phyloP scores from a whole-genome alignment of 1,140 invertebrate genomes.

The Pseudomyrmex sp. region DNA sequence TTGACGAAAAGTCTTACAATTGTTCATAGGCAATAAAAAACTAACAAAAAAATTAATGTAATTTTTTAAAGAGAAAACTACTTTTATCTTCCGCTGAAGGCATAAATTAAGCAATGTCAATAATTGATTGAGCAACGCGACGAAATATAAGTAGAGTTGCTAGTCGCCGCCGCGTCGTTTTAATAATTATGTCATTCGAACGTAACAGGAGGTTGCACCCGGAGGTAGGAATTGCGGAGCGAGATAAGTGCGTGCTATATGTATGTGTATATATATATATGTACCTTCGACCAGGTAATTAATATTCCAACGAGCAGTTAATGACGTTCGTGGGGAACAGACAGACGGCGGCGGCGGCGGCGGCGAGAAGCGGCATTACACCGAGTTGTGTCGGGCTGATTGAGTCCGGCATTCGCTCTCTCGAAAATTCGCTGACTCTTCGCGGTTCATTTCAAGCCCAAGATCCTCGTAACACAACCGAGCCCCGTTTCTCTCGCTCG shows the following conservation, averaged over 20 bases:
- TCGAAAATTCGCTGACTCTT: slow-evolving; percentile 77
- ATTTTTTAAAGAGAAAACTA: too few relatives aligned
- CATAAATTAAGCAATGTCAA: background rate
- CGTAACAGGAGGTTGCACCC: slow-evolving; percentile 60
- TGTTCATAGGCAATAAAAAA: too few relatives aligned
- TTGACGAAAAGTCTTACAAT: background rate
- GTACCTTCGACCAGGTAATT: slow-evolving; percentile 58
- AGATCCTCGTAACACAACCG: slow-evolving; percentile 55
- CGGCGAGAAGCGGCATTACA: slow-evolving; percentile 44
- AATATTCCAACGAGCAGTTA: slow-evolving; percentile 74
- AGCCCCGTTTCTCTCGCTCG: slow-evolving; percentile 20
- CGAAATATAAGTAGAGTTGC: background rate
- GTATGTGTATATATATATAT: slow-evolving; percentile 51
- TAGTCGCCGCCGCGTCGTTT: slow-evolving; percentile 16
- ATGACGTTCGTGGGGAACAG: slow-evolving; percentile 64
- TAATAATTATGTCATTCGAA: slow-evolving; percentile 67
- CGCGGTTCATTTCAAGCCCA: slow-evolving; percentile 74
- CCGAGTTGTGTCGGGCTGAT: slow-evolving; percentile 54
- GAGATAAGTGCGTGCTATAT: slow-evolving; percentile 67
- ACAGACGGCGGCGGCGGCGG: slow-evolving; percentile 19
- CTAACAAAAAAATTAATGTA: too few relatives aligned
- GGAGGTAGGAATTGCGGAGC: slow-evolving; percentile 54
- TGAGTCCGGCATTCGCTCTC: slow-evolving; percentile 65
- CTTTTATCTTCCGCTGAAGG: too few relatives aligned
- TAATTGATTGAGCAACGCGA: slow-evolving; percentile 13